Evolutionary conservation across 2,113 vertebrate species (phyloP).

Genomic region (Penelope pileata): DNA sequence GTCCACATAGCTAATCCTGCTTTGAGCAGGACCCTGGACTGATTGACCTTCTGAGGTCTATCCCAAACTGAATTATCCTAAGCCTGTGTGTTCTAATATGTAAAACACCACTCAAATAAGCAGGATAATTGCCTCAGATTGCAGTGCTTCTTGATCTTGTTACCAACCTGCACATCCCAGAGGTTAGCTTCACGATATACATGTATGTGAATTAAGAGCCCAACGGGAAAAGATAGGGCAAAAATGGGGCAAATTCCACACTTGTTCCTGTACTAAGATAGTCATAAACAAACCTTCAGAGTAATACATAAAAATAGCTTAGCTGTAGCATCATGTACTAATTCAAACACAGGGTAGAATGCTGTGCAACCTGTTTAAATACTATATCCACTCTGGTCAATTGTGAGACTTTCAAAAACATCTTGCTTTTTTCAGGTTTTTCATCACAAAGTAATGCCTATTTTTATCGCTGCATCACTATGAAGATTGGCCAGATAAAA

Average conservation of each 20-base stretch:
- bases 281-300: background rate
- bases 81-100: background rate
- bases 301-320: background rate
- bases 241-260: background rate
- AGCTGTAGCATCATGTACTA: background rate
- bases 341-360: background rate
- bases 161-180: background rate
- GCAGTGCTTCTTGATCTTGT: background rate
- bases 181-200: background rate
- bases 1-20: background rate
- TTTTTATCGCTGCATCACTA: background rate
- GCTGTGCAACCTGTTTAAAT: background rate
- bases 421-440: background rate
- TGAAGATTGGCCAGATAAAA: background rate
- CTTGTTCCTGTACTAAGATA: background rate
- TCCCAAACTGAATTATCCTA: background rate
- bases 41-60: background rate
- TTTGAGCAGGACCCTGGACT: background rate
- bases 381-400: accelerated
- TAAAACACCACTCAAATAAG: background rate
- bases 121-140: background rate
- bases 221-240: background rate
- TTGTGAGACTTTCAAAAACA: background rate
- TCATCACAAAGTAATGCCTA: background rate
- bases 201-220: background rate